Percentiles rank a stretch among this genome's conserved stretches.
Evolutionary conservation across 2,113 vertebrate species (phyloP).

Genomic region (Rhodinocichla rosea): DNA sequence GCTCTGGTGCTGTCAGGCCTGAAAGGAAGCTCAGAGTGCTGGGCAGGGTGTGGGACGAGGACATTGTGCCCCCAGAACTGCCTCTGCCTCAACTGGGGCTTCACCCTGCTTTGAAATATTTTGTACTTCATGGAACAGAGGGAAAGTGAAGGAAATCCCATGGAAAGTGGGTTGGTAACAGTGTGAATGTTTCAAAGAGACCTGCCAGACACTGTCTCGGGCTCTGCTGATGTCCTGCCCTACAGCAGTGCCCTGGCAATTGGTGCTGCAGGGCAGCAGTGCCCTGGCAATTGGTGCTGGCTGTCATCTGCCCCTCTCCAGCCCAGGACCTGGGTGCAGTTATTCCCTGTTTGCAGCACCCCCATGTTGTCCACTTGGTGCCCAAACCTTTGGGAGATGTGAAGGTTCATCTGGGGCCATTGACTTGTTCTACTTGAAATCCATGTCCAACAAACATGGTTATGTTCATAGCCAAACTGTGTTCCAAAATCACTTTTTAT

Average conservation of each 20-base stretch:
- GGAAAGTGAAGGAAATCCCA: background rate
- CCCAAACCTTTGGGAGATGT: background rate
- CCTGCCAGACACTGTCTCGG: background rate
- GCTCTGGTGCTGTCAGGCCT: background rate
- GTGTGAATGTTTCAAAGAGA: background rate
- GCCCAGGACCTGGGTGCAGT: background rate
- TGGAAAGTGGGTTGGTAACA: background rate
- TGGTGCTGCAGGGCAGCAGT: background rate
- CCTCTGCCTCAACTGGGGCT: background rate
- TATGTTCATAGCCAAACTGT: background rate
- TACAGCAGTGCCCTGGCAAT: background rate
- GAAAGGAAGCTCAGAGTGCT: background rate
- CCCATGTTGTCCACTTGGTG: background rate
- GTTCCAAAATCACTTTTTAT: background rate
- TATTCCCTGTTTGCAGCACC: background rate
- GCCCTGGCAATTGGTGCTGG: background rate
- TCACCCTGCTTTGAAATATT: background rate
- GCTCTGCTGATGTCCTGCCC: background rate
- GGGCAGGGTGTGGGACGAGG: background rate
- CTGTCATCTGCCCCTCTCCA: background rate
- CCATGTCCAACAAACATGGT: background rate
- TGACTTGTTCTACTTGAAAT: background rate
- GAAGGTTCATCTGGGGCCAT: background rate
- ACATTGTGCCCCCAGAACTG: background rate
- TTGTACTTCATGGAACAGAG: background rate